A percentile compares a stretch with the other conserved stretches of the same genome.
phyloP scores from a whole-genome alignment of 1,140 invertebrate species.

The Aphelenchoides besseyi region DNA sequence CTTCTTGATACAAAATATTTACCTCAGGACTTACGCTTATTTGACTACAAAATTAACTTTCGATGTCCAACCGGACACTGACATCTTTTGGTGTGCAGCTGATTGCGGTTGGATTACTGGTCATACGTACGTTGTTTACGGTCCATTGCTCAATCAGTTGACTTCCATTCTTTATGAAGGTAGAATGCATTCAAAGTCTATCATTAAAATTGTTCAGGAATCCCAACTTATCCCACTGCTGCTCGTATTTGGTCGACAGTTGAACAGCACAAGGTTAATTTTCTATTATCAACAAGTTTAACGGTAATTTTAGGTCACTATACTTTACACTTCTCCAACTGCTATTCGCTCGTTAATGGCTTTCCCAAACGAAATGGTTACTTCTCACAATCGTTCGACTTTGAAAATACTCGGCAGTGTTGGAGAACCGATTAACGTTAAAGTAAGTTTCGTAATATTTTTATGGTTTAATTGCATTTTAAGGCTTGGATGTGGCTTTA shows the following conservation, averaged over 20 bases:
- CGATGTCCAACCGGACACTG: conserved; percentile 80
- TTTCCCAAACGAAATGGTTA: conserved; percentile 68
- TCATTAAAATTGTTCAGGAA: conserved; percentile 86
- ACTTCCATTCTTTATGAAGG: conserved; percentile 94
- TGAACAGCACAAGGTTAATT: conserved; percentile 73
- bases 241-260: conserved; percentile 84
- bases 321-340: conserved; percentile 97
- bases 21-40: conserved; percentile 73
- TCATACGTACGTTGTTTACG: conserved; percentile 91
- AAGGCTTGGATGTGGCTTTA: conserved; percentile 98
- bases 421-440: conserved; percentile 96
- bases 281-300: background rate
- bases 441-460: too few relatives aligned
- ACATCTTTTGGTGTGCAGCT: conserved; percentile 96
- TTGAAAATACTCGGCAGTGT: conserved; percentile 86
- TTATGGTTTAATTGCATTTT: too few relatives aligned
- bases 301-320: conserved; percentile 66
- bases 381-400: conserved; percentile 69
- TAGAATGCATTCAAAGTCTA: conserved; percentile 77
- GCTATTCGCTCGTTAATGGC: conserved; percentile 94
- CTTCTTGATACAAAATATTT: too few relatives aligned
- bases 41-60: conserved; percentile 78
- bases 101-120: conserved; percentile 75
- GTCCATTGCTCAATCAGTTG: conserved; percentile 85
- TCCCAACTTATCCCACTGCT: conserved; percentile 71